Evolutionary conservation across 2,113 vertebrate species (phyloP).

Genomic region (Columba livia): DNA sequence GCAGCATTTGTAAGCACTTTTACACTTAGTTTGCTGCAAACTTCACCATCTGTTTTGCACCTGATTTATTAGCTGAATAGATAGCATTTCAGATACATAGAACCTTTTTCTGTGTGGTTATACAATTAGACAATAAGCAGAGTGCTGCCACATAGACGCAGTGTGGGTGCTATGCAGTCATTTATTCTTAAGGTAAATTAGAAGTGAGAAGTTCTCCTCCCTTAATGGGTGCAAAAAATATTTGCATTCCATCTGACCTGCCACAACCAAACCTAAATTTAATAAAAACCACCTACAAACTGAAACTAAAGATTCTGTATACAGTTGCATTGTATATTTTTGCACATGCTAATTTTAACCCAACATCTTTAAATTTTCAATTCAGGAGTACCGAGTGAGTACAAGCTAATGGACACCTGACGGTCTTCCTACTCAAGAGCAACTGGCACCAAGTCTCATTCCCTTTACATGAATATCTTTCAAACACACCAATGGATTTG

Average conservation of each 20-base stretch:
- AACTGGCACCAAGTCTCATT: neutral
- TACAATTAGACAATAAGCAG: neutral
- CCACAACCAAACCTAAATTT: neutral
- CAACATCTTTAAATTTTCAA: neutral
- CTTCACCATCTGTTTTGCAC: neutral
- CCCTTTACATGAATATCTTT: neutral
- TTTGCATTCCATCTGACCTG: neutral
- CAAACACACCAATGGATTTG: rapidly evolving
- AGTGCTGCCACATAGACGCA: neutral
- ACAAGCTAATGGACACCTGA: neutral
- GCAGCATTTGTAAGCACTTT: neutral
- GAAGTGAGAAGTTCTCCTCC: neutral
- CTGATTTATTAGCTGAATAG: neutral
- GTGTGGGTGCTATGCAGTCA: neutral
- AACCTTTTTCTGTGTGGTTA: neutral
- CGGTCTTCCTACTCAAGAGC: neutral
- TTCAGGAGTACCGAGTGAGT: neutral
- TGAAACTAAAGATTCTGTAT: neutral
- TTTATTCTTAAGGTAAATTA: neutral
- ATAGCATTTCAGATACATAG: neutral
- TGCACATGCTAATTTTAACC: neutral
- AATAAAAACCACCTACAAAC: neutral
- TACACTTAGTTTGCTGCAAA: neutral
- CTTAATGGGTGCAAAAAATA: neutral
- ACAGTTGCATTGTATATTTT: neutral